phyloP scores from a whole-genome alignment of 2,888 invertebrate genomes.

The Cheilosia scutellata region DNA sequence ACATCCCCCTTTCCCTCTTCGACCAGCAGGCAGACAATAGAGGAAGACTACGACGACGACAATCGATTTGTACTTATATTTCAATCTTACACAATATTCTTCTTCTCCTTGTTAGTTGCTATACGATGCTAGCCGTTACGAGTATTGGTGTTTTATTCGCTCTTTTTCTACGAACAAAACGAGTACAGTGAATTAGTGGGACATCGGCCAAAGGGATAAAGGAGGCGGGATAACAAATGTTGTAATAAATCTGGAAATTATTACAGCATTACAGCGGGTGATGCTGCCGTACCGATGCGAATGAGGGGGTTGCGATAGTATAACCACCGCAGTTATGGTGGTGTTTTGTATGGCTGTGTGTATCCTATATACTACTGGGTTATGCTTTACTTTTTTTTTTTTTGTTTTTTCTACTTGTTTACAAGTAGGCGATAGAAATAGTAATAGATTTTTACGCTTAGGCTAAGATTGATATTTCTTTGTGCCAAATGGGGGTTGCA shows the following conservation, averaged over 20 bases:
- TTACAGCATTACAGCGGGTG: constrained; percentile 71
- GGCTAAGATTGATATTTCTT: constrained; percentile 72
- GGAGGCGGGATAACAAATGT: constrained; percentile 73
- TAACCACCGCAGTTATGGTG: constrained; percentile 57
- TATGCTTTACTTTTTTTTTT: constrained; percentile 7
- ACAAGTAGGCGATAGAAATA: constrained; percentile 75
- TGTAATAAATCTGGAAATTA: constrained; percentile 75
- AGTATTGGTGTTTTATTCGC: constrained; percentile 58
- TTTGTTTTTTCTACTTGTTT: constrained; percentile 51
- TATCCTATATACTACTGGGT: constrained; percentile 1
- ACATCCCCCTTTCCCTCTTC: not conserved
- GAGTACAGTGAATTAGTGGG: constrained; percentile 60
- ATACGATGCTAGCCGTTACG: constrained; percentile 47
- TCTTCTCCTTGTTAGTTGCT: constrained; percentile 52
- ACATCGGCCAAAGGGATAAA: constrained; percentile 51
- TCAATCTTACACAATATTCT: constrained; percentile 72
- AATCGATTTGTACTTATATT: constrained; percentile 75
- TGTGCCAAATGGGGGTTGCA: constrained; percentile 65
- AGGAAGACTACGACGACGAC: constrained; percentile 44
- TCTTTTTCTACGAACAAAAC: constrained; percentile 24
- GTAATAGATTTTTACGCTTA: constrained; percentile 73
- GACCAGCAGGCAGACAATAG: not conserved
- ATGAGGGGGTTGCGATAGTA: constrained; percentile 44
- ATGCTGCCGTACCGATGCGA: constrained; percentile 17
- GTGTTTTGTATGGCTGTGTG: constrained; percentile 4